Conservation (phyloP, 2,113 vertebrate species). For the Ovibos moschatus region DNA sequence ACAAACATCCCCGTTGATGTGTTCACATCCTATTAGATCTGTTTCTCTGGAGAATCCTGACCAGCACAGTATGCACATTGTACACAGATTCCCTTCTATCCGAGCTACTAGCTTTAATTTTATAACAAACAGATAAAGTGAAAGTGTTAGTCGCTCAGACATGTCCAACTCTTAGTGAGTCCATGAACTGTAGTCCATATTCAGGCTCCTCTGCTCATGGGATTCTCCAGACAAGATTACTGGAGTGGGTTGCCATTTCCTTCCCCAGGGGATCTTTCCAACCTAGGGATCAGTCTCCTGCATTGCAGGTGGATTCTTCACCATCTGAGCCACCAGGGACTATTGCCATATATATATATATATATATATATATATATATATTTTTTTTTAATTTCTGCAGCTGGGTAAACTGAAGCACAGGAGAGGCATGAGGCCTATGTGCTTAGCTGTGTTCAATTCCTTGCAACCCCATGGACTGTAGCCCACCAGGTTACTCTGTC, state of each 20-base stretch:
- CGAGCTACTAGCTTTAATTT: neutral
- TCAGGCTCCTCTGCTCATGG: neutral
- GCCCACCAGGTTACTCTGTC: neutral
- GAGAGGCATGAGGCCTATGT: neutral
- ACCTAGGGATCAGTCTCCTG: rapidly evolving
- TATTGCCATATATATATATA: neutral
- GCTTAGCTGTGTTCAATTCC: neutral
- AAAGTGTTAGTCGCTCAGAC: neutral
- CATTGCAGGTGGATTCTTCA: rapidly evolving
- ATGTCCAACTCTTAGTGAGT: neutral
- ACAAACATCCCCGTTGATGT: neutral
- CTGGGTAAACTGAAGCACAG: neutral
- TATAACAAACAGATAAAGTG: neutral
- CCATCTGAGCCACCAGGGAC: neutral
- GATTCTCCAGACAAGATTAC: neutral
- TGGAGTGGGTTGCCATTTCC: neutral
- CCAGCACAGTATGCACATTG: neutral
- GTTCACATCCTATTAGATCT: neutral
- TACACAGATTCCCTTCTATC: neutral
- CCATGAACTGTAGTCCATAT: neutral
- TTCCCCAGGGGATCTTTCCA: neutral
- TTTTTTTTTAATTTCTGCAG: neutral
- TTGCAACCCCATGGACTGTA: neutral
- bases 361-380: no score
- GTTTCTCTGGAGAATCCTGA: neutral